Conservation (phyloP, 1,140 invertebrate species). For the Stegodyphus dumicola region DNA sequence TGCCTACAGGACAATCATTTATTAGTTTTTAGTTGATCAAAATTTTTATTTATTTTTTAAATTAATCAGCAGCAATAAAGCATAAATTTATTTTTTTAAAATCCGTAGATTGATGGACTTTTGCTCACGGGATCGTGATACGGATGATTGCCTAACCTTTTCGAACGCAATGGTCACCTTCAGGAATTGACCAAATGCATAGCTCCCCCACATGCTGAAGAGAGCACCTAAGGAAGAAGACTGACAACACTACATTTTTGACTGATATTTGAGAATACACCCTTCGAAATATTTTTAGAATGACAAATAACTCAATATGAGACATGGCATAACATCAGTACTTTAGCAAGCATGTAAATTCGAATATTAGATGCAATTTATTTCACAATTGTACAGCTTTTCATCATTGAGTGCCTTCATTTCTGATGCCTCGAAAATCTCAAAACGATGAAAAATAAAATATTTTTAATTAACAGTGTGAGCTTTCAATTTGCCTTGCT, state of each 20-base stretch:
- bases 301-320: too few species aligned
- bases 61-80: slow-evolving; percentile 19
- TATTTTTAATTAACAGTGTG: too few species aligned
- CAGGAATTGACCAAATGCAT: not conserved
- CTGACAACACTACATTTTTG: not conserved
- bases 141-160: slow-evolving; percentile 9
- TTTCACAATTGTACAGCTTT: too few species aligned
- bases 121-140: slow-evolving; percentile 43
- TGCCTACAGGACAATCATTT: slow-evolving; percentile 27
- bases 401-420: too few species aligned
- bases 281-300: too few species aligned
- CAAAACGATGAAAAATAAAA: too few species aligned
- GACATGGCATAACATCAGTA: too few species aligned
- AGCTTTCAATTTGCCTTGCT: too few species aligned
- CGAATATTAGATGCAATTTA: too few species aligned
- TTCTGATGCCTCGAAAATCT: too few species aligned
- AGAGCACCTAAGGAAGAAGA: slow-evolving; percentile 16
- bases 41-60: slow-evolving; percentile 29
- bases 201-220: slow-evolving; percentile 17
- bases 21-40: slow-evolving; percentile 8
- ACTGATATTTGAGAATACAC: not conserved
- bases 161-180: slow-evolving; percentile 9
- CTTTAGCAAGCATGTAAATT: too few species aligned
- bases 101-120: slow-evolving; percentile 41
- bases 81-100: slow-evolving; percentile 50